Base-by-base conservation (phyloP, 2,797 vertebrate species). In the Pipistrellus pipistrellus region DNA sequence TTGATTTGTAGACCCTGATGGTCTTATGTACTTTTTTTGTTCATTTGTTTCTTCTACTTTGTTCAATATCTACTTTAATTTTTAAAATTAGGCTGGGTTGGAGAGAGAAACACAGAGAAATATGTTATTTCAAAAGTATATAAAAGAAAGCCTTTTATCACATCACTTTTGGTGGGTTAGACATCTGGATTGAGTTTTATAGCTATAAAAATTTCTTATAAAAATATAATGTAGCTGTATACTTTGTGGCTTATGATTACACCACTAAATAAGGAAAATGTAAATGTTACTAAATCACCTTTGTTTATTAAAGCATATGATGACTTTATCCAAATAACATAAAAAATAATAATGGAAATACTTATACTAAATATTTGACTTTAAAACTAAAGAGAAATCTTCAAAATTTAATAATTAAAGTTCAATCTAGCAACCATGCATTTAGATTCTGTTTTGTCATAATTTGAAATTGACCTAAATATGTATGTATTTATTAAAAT, bases 381-480 rank as follows among this genome's bases (percentile, higher is more conserved):
- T 73, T 81, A 92, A 25, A 75, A 71, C 48, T 51, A 3, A 6
- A 82, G 32, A 88, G 44, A 71, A 9, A 4, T 32, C 51, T 85
- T 80, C 18, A 80, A 59, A 78, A 80, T 64, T 3, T 57, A 35
- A 44, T 66, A 44, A 93, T 69, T 72, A 35, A 41, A 75, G 13
- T 64, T 73, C 8, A 69, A 2, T 15, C 14, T 73, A 77, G 41
- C 13, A 73, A 46, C 6, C 15, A 66, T 17, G 8, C 21, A 82
- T 84, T 77, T 85, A 20, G 8, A 69, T 76, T 85, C 38, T 46
- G 14, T 93, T 85, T 86, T 55, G 66, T 23, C 20, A 35, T 80
- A 93, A 73, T 48, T 94, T 48, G 12, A 93, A 95, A 80, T 51
- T 51, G 32, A 75, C 38, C 41, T 69, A 78, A 78, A 38, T 66